These are phyloP conservation scores for Ricordea florida DNA, from an alignment of 92 coral and sea anemone genomes.

Conservation along the genomic window DNA sequence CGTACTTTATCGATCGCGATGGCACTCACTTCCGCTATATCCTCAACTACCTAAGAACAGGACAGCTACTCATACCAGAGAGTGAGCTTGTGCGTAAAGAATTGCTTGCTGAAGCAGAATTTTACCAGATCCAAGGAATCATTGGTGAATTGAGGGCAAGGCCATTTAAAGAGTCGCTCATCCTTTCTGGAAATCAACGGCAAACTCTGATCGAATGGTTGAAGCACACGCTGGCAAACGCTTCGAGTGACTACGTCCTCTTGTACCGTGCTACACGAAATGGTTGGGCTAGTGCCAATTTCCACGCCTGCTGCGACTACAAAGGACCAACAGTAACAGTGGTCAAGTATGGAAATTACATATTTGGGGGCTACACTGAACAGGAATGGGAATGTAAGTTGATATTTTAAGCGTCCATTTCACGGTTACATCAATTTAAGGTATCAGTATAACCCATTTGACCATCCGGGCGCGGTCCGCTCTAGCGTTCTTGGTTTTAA, in stretches of 20 bases:
- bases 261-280: no score
- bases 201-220: neutral
- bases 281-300: no score
- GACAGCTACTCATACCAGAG: conserved; percentile 60
- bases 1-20: conserved; percentile 67
- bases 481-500: no score
- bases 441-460: no score
- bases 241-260: neutral
- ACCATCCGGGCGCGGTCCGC: no score
- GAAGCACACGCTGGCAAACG: neutral
- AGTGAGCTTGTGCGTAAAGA: conserved; percentile 27
- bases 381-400: conserved; percentile 46
- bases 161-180: neutral
- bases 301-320: no score
- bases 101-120: conserved; percentile 61
- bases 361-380: conserved; percentile 56
- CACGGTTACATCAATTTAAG: no score
- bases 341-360: conserved; percentile 21
- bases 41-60: conserved; percentile 62
- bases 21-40: conserved; percentile 72
- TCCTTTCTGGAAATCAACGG: neutral
- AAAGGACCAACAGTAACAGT: conserved; percentile 31
- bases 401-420: no score
- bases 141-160: neutral
- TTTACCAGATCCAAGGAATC: conserved; percentile 62